Conservation (phyloP, 2,797 vertebrate genomes). For the Aphelocoma californica region DNA sequence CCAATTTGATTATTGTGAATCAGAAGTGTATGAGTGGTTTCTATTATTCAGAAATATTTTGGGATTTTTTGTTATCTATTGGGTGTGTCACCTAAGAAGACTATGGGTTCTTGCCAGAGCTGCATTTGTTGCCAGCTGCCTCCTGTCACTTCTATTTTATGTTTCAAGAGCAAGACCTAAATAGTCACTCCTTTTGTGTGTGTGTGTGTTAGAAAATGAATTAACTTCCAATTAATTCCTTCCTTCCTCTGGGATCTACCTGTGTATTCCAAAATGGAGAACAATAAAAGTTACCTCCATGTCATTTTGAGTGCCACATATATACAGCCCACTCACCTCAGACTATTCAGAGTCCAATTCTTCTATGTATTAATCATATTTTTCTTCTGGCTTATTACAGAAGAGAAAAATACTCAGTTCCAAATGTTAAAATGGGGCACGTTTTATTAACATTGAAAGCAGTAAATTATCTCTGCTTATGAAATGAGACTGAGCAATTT, state of each 20-base stretch:
- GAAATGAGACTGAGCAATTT: conserved; percentile 64
- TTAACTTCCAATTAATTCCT: conserved; percentile 61
- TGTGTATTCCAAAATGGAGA: conserved; percentile 49
- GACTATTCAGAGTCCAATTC: conserved; percentile 41
- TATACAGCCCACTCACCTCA: neutral
- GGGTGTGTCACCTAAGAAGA: conserved; percentile 28
- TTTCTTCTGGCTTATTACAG: conserved; percentile 49
- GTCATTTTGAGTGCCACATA: neutral
- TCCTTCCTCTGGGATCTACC: conserved; percentile 64
- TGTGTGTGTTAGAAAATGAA: conserved; percentile 60
- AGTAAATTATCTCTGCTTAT: conserved; percentile 70
- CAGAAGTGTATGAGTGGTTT: neutral
- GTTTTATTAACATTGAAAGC: conserved; percentile 66
- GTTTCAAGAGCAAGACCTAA: conserved; percentile 58
- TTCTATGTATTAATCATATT: conserved; percentile 52
- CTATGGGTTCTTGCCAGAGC: conserved; percentile 7
- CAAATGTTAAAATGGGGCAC: conserved; percentile 58
- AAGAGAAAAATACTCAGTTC: conserved; percentile 35
- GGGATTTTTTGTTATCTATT: neutral
- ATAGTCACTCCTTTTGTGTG: conserved; percentile 30
- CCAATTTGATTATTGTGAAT: neutral
- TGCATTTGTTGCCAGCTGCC: conserved; percentile 34
- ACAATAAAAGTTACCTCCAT: conserved; percentile 35
- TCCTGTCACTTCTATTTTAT: conserved; percentile 65
- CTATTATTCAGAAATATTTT: neutral